Conservation (phyloP, 2,113 vertebrate species). For the Actenoides lindsayi region DNA sequence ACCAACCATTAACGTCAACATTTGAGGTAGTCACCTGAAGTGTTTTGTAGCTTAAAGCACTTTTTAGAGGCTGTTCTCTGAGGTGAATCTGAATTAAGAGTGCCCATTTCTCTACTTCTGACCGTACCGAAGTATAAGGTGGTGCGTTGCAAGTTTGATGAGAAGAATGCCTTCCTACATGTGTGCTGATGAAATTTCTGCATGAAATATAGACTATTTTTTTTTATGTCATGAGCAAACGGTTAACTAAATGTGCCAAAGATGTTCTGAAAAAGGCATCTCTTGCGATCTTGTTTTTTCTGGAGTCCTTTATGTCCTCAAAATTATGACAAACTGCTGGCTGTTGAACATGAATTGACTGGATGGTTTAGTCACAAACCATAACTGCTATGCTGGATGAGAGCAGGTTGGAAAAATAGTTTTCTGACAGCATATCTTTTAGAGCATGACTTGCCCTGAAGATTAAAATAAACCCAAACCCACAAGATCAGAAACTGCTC, state of each 20-base stretch:
- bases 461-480: constrained; percentile 20
- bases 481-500: neutral
- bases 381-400: constrained; percentile 21
- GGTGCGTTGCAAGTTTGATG: neutral
- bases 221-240: neutral
- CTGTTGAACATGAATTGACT: neutral
- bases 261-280: neutral
- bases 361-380: constrained; percentile 3
- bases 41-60: neutral
- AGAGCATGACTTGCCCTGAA: neutral
- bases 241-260: neutral
- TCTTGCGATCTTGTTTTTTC: neutral
- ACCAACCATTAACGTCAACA: neutral
- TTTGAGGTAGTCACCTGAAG: neutral
- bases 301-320: neutral
- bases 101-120: neutral
- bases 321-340: neutral
- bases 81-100: neutral
- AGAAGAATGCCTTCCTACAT: neutral
- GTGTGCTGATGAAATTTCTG: neutral
- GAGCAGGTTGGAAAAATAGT: constrained; percentile 26
- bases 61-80: neutral
- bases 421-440: neutral
- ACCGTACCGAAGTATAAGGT: neutral
- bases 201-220: neutral